These are phyloP conservation scores for Bombylius major DNA, from an alignment of 2,888 invertebrate species.

Conservation along the genomic window DNA sequence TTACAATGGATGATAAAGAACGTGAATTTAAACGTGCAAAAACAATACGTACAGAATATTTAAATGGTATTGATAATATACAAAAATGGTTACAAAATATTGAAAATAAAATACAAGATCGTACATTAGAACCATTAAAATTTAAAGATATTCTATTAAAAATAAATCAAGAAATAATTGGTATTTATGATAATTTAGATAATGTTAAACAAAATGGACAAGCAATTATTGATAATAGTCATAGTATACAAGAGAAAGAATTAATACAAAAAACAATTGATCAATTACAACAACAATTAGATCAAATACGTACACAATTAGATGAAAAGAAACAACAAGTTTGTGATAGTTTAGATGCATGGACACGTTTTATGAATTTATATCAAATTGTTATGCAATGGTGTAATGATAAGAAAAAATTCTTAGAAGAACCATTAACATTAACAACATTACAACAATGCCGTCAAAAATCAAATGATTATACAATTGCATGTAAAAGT, in stretches of 20 bases:
- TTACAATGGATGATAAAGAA: conserved; percentile 76
- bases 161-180: conserved; percentile 60
- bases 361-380: conserved; percentile 72
- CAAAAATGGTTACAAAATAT: conserved; percentile 74
- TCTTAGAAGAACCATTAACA: conserved; percentile 65
- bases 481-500: conserved; percentile 77
- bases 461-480: conserved; percentile 74
- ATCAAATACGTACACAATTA: conserved; percentile 62
- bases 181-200: conserved; percentile 62
- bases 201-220: conserved; percentile 65
- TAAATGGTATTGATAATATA: conserved; percentile 64
- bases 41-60: conserved; percentile 68
- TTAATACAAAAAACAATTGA: conserved; percentile 62
- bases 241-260: conserved; percentile 63
- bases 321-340: conserved; percentile 74
- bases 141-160: conserved; percentile 66
- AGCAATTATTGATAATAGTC: conserved; percentile 64
- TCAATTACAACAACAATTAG: conserved; percentile 64
- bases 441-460: conserved; percentile 69
- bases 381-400: conserved; percentile 71
- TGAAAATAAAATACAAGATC: conserved; percentile 70
- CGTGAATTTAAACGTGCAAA: conserved; percentile 77
- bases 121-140: conserved; percentile 60
- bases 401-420: conserved; percentile 69
- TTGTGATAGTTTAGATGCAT: conserved; percentile 77